Evolutionary conservation across 2,113 vertebrate species (phyloP).

Genomic region (Cygnus atratus): DNA sequence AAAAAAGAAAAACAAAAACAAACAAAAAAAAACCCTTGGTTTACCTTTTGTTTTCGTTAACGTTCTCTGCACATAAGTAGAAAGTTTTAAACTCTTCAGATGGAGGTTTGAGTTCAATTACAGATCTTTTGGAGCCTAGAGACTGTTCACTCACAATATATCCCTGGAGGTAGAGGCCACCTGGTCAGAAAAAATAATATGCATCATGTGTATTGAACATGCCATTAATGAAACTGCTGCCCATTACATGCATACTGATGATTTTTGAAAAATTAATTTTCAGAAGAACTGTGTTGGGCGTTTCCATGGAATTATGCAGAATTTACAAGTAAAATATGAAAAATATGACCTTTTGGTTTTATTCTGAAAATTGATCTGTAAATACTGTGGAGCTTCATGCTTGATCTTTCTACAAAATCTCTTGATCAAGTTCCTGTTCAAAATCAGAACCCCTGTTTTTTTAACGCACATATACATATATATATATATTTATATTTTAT

Average conservation of each 20-base stretch:
- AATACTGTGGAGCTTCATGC: background rate
- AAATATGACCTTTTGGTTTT: background rate
- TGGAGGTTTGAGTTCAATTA: conserved; percentile 88
- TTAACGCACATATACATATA: too few species aligned
- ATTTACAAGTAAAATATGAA: background rate
- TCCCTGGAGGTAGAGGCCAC: conserved; percentile 90
- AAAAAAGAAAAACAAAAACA: background rate
- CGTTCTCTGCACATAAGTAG: conserved; percentile 86
- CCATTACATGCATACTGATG: background rate
- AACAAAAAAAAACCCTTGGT: background rate
- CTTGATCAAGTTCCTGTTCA: background rate
- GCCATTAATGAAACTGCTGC: background rate
- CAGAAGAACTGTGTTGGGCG: background rate
- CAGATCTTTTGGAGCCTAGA: conserved; percentile 82
- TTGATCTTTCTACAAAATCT: background rate
- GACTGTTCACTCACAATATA: conserved; percentile 86
- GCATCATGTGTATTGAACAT: background rate
- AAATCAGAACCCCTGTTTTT: background rate
- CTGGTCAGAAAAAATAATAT: conserved; percentile 59
- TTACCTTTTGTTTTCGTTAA: conserved; percentile 89
- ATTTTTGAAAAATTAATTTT: background rate
- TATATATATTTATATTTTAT: too few species aligned
- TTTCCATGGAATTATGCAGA: background rate
- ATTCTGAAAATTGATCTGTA: background rate
- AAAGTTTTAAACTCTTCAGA: conserved; percentile 93